Conservation (phyloP, 2,888 invertebrate genomes). For the Aleiodes alternator region DNA sequence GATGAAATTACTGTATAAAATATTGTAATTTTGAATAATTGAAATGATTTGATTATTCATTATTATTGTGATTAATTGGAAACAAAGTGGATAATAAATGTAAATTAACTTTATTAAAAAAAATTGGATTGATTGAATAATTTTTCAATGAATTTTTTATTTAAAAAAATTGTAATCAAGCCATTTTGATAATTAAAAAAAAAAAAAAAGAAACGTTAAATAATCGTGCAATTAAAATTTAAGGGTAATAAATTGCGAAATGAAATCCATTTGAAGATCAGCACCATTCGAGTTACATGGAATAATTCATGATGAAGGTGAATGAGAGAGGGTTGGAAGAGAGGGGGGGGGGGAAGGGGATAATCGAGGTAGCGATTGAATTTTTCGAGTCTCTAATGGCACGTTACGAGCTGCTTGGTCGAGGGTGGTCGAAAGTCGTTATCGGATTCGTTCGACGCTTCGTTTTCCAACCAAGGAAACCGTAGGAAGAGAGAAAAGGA, state of each 20-base stretch:
- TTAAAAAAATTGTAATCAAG: background rate
- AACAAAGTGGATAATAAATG: background rate
- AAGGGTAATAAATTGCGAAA: constrained; percentile 21
- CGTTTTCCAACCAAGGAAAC: constrained; percentile 41
- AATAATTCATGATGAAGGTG: constrained; percentile 35
- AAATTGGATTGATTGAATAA: background rate
- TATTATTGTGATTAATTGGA: too few species aligned
- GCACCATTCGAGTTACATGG: constrained; percentile 25
- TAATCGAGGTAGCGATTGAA: constrained; percentile 43
- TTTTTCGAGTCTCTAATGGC: constrained; percentile 42
- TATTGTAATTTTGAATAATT: too few species aligned
- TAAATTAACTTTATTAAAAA: constrained; percentile 20
- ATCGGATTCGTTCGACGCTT: constrained; percentile 47
- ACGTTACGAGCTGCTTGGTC: constrained; percentile 32
- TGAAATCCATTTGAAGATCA: constrained; percentile 23
- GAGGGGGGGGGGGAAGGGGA: constrained; percentile 6
- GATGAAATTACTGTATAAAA: too few species aligned
- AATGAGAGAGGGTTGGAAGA: background rate
- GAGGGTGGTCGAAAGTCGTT: constrained; percentile 41
- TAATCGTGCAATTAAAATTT: constrained; percentile 7
- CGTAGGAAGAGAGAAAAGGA: constrained; percentile 39
- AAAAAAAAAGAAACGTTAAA: background rate
- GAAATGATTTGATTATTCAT: too few species aligned
- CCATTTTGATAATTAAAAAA: background rate
- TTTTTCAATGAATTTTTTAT: background rate